These are phyloP conservation scores for Sylvilagus bachmani DNA, from an alignment of 2,113 vertebrate species.

Conservation along the genomic window DNA sequence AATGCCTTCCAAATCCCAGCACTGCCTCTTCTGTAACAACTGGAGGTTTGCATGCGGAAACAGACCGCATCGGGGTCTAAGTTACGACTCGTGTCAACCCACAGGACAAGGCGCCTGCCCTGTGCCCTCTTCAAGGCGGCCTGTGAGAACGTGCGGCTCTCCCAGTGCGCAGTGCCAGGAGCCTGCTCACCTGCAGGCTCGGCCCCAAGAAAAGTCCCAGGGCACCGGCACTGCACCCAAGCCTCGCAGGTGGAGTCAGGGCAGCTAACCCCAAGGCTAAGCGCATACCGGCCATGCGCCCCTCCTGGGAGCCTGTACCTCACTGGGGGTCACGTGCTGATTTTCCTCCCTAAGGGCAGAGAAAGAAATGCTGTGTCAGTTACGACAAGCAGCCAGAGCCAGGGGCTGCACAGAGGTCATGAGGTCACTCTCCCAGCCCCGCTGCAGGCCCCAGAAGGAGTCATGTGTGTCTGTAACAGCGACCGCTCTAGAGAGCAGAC, in stretches of 20 bases:
- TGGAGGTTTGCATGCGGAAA: slow-evolving; percentile 17
- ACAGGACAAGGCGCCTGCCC: neutral
- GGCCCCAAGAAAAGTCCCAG: neutral
- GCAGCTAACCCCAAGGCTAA: slow-evolving; percentile 32
- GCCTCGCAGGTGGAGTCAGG: neutral
- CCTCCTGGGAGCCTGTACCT: too few species aligned
- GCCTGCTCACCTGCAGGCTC: slow-evolving; percentile 11
- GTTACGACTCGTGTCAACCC: neutral
- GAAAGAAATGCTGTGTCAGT: too few species aligned
- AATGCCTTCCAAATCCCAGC: neutral
- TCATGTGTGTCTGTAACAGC: too few species aligned
- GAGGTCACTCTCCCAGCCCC: too few species aligned
- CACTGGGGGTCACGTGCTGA: too few species aligned
- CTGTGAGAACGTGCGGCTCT: neutral
- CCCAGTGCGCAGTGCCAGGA: neutral
- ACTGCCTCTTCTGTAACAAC: slow-evolving; percentile 25
- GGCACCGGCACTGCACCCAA: too few species aligned
- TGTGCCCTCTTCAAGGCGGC: neutral
- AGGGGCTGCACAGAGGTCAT: too few species aligned
- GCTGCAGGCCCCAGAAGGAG: too few species aligned
- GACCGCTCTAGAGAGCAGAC: too few species aligned
- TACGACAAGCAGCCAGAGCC: too few species aligned
- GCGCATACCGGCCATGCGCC: too few species aligned
- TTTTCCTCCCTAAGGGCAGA: too few species aligned
- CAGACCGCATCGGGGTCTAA: neutral